phyloP scores from a whole-genome alignment of 1,140 invertebrate species.

The Myzus persicae region DNA sequence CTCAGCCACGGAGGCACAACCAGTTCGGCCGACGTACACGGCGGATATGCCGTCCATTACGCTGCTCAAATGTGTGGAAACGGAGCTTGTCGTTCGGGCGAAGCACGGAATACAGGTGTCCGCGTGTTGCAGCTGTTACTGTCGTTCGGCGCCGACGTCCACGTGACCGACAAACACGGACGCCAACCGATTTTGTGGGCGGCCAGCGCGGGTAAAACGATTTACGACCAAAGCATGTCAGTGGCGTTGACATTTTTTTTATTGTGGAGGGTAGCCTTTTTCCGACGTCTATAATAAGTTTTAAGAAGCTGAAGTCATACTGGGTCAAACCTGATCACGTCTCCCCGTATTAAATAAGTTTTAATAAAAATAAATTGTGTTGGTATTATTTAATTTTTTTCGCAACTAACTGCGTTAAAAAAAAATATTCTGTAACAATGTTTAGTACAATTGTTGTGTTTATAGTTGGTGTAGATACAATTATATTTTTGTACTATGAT shows the following conservation, averaged over 20 bases:
- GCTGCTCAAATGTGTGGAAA: constrained; percentile 94
- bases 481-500: not conserved
- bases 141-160: constrained; percentile 79
- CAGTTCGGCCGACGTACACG: constrained; percentile 88
- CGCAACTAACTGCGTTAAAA: not conserved
- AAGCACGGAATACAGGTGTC: constrained; percentile 80
- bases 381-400: not conserved
- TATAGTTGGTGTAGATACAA: too few relatives aligned
- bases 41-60: constrained; percentile 95
- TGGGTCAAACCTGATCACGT: too few relatives aligned
- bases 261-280: not conserved
- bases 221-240: not conserved
- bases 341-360: too few relatives aligned
- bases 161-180: constrained; percentile 88
- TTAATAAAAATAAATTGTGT: not conserved
- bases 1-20: constrained; percentile 83
- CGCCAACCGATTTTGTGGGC: constrained; percentile 95
- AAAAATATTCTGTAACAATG: not conserved
- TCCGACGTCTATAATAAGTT: not conserved
- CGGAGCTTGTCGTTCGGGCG: constrained; percentile 78
- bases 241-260: not conserved
- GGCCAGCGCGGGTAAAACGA: constrained; percentile 81
- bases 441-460: too few relatives aligned
- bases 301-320: not conserved
- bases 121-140: constrained; percentile 86